These are phyloP conservation scores for Dasyprocta punctata DNA, from an alignment of 2,113 vertebrate species.

Conservation along the genomic window DNA sequence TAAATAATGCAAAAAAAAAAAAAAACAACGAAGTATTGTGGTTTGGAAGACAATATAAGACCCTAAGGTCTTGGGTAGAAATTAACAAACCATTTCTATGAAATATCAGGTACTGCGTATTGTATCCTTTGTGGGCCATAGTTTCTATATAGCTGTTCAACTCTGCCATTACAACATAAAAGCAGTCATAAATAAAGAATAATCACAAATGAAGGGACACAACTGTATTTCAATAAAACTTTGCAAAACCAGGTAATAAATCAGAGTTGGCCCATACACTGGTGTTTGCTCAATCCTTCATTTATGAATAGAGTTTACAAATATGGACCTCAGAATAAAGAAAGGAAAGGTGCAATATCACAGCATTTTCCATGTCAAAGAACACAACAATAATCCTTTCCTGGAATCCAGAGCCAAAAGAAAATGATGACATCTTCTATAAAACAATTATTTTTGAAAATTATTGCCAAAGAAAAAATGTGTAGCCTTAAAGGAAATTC, in stretches of 20 bases:
- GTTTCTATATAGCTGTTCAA: not conserved
- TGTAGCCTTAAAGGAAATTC: not conserved
- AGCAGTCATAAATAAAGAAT: not conserved
- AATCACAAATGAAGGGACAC: not conserved
- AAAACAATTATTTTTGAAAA: not conserved
- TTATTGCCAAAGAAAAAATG: not conserved
- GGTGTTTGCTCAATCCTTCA: not conserved
- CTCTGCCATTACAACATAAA: not conserved
- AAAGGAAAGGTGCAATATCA: not conserved
- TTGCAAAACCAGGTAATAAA: not conserved
- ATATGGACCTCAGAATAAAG: not conserved
- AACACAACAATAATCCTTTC: not conserved
- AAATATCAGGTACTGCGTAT: not conserved
- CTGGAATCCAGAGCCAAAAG: not conserved
- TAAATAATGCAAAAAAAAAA: too few species aligned
- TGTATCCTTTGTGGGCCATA: not conserved
- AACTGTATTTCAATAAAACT: not conserved
- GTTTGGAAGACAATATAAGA: not conserved
- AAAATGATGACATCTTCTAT: not conserved
- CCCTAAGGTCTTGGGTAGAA: not conserved
- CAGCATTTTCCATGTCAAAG: not conserved
- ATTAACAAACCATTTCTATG: not conserved
- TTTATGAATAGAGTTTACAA: not conserved
- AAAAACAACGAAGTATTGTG: not conserved
- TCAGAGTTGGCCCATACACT: not conserved